These are phyloP conservation scores for Anoplolepis gracilipes DNA, from an alignment of 1,140 invertebrate species.

Conservation along the genomic window DNA sequence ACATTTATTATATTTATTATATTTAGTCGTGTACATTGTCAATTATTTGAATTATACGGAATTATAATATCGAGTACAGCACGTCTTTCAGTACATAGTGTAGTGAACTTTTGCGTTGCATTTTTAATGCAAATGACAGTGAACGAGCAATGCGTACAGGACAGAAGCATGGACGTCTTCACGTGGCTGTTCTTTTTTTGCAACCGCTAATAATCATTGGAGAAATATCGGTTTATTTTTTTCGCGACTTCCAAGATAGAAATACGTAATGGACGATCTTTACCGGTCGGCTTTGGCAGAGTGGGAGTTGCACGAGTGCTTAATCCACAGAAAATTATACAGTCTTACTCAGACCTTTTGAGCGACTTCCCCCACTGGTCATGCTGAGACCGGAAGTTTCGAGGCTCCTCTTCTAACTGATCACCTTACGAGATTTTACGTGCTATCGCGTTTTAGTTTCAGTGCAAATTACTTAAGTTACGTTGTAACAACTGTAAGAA, in stretches of 20 bases:
- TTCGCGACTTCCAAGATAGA: neutral
- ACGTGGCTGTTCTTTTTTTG: neutral
- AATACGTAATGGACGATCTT: constrained; percentile 2
- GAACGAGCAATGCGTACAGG: neutral
- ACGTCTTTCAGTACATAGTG: neutral
- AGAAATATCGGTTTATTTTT: constrained; percentile 4
- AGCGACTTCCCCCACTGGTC: too few relatives aligned
- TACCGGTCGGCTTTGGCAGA: neutral
- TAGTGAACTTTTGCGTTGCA: neutral
- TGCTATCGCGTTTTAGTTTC: too few relatives aligned
- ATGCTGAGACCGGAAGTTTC: too few relatives aligned
- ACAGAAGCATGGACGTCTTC: neutral
- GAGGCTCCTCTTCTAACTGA: too few relatives aligned
- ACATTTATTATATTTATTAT: neutral
- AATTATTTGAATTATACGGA: neutral
- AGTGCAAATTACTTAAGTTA: too few relatives aligned
- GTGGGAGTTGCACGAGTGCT: neutral
- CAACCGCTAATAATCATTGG: neutral
- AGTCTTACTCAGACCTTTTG: neutral
- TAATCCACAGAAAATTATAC: neutral
- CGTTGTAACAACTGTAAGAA: too few relatives aligned
- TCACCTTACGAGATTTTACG: too few relatives aligned
- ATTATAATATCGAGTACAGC: neutral
- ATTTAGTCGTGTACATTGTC: neutral
- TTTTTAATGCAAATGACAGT: constrained; percentile 52